Evolutionary conservation across 23 tunicate genomes (phyloP).

Genomic region (Trididemnum nubilum): DNA sequence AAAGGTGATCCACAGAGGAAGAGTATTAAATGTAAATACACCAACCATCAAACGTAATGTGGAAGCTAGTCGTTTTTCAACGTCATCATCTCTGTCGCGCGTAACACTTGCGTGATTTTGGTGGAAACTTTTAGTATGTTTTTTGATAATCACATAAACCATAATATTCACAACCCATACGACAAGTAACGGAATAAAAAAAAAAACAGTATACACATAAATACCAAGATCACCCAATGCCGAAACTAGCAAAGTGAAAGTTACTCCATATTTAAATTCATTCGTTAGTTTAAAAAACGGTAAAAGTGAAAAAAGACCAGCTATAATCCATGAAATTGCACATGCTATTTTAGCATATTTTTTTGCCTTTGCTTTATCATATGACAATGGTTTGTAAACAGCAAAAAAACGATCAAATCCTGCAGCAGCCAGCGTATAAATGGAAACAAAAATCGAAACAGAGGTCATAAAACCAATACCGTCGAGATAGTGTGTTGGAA

Average conservation of each 20-base stretch:
- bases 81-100: background rate
- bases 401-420: conserved; percentile 76
- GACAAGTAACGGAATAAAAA: conserved; percentile 52
- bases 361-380: conserved; percentile 61
- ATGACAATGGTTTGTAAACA: conserved; percentile 57
- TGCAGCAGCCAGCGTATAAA: conserved; percentile 69
- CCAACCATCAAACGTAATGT: conserved; percentile 80
- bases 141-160: conserved; percentile 36
- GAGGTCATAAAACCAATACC: conserved; percentile 68
- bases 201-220: conserved; percentile 36
- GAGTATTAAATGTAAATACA: conserved; percentile 49
- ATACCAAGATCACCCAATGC: conserved; percentile 17
- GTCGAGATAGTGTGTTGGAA: conserved; percentile 22
- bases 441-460: conserved; percentile 58
- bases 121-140: conserved; percentile 28
- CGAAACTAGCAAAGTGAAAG: conserved; percentile 35
- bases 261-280: conserved; percentile 35
- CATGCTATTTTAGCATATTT: conserved; percentile 34
- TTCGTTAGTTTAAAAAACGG: conserved; percentile 48
- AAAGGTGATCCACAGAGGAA: conserved; percentile 41
- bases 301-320: conserved; percentile 43
- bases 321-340: conserved; percentile 44
- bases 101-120: background rate
- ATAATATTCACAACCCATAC: conserved; percentile 62
- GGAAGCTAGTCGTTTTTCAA: conserved; percentile 60